Conservation (phyloP, 2,113 vertebrate species). For the Sinosuthora webbiana region DNA sequence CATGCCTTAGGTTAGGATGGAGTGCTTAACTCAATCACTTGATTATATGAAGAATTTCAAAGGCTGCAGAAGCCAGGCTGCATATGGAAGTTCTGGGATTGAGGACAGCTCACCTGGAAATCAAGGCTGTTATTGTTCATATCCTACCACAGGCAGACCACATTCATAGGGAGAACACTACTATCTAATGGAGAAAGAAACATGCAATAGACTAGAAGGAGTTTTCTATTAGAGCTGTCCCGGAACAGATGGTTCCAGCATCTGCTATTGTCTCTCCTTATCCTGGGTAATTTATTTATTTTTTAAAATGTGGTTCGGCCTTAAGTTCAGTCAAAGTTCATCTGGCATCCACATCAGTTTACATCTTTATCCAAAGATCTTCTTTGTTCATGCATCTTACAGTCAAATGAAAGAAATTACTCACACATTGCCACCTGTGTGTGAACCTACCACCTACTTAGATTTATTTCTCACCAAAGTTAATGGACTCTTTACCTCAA, state of each 20-base stretch:
- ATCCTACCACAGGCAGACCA: background rate
- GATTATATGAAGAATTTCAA: constrained; percentile 27
- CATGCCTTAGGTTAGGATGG: constrained; percentile 36
- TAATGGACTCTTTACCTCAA: background rate
- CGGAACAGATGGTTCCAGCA: constrained; percentile 58
- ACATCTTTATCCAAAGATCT: constrained; percentile 37
- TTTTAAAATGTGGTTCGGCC: background rate
- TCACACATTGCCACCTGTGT: constrained; percentile 40
- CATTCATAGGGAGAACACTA: background rate
- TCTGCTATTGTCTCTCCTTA: constrained; percentile 39
- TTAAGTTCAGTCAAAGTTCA: constrained; percentile 67
- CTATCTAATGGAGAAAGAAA: background rate
- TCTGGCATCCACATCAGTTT: constrained; percentile 24
- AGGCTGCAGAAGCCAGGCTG: background rate
- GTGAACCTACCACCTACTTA: constrained; percentile 29
- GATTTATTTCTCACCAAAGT: constrained; percentile 15
- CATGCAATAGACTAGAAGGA: background rate
- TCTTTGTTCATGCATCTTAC: constrained; percentile 31
- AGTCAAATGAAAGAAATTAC: constrained; percentile 38
- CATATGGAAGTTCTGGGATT: background rate
- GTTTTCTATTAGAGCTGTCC: constrained; percentile 35
- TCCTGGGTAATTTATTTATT: constrained; percentile 31
- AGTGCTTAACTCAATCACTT: constrained; percentile 27
- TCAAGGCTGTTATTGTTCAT: background rate
- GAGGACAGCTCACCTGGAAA: background rate